Conservation (phyloP, 1,140 invertebrate genomes). For the Orius laevigatus region DNA sequence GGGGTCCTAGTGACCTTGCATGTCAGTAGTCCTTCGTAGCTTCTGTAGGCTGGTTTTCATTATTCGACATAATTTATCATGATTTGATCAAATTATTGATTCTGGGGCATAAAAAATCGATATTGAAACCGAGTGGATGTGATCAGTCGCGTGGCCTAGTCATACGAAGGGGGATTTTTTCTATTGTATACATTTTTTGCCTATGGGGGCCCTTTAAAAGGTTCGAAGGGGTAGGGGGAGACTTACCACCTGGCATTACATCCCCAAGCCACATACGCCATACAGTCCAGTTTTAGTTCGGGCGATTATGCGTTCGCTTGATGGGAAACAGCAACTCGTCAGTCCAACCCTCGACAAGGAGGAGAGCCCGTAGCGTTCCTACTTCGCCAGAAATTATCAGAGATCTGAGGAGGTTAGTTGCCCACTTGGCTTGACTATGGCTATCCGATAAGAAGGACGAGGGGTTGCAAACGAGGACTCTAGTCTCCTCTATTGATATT, state of each 20-base stretch:
- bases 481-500: too few relatives aligned
- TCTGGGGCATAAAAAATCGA: too few relatives aligned
- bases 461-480: too few relatives aligned
- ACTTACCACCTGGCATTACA: slow-evolving; percentile 1
- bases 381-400: slow-evolving; percentile 43
- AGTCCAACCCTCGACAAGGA: slow-evolving; percentile 21
- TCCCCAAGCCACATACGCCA: neutral
- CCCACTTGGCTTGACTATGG: neutral
- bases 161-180: neutral
- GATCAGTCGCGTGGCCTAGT: slow-evolving; percentile 9
- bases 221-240: slow-evolving; percentile 11
- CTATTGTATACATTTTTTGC: slow-evolving; percentile 9
- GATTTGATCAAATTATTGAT: too few relatives aligned
- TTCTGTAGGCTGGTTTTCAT: too few relatives aligned
- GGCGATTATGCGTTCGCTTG: neutral
- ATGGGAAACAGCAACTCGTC: slow-evolving; percentile 38
- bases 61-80: too few relatives aligned
- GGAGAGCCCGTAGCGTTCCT: slow-evolving; percentile 41
- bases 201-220: neutral
- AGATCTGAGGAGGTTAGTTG: slow-evolving; percentile 24
- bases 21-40: too few relatives aligned
- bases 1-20: too few relatives aligned
- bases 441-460: too few relatives aligned
- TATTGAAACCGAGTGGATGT: neutral
- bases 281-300: neutral